Conservation (phyloP, 2,797 vertebrate species). For the Dallia pectoralis region DNA sequence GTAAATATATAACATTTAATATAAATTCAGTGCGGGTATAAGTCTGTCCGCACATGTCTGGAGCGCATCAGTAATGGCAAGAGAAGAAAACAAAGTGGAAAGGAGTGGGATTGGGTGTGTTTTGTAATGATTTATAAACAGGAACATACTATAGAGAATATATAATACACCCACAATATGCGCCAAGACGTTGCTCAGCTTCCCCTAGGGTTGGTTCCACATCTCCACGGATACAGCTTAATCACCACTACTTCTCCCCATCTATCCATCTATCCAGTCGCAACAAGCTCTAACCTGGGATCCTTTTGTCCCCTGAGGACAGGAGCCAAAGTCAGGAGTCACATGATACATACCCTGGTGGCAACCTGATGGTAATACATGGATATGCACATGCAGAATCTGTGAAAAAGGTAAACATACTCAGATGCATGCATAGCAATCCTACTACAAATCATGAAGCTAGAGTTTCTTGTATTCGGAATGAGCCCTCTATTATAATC, state of each 20-base stretch:
- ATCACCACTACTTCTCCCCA: conserved; percentile 6
- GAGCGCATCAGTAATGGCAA: conserved; percentile 9
- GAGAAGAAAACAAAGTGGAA: not conserved
- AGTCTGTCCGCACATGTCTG: not conserved
- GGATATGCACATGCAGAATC: not conserved
- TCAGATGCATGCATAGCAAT: conserved; percentile 4
- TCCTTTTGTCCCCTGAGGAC: not conserved
- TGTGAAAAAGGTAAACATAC: not conserved
- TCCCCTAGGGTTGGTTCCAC: conserved; percentile 22
- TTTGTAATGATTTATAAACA: conserved; percentile 36
- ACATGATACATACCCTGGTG: not conserved
- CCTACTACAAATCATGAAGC: not conserved
- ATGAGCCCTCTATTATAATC: conserved; percentile 7
- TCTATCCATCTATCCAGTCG: conserved; percentile 3
- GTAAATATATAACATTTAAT: too few species aligned
- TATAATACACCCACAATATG: conserved; percentile 13
- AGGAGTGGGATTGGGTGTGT: conserved; percentile 19
- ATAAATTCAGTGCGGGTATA: not conserved
- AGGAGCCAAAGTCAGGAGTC: not conserved
- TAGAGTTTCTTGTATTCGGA: not conserved
- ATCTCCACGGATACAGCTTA: conserved; percentile 31
- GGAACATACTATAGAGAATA: conserved; percentile 23
- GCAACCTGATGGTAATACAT: not conserved
- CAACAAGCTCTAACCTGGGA: not conserved
- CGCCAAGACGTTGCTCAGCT: conserved; percentile 21